Evolutionary conservation across 2,888 invertebrate species (phyloP).

Genomic region (Muscina levida): DNA sequence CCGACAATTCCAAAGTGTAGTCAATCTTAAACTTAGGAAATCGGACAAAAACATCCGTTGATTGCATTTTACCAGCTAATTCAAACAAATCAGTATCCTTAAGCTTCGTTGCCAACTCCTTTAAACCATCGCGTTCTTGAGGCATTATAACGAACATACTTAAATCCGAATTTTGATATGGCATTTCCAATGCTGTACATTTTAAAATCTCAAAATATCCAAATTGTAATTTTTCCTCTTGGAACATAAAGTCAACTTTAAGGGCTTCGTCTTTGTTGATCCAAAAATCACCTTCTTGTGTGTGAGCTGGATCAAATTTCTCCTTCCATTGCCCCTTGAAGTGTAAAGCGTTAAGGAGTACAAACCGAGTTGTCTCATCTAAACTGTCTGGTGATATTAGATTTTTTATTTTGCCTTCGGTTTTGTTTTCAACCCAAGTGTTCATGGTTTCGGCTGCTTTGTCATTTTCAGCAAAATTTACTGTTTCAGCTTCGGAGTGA

Average conservation of each 20-base stretch:
- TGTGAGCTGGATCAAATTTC: slow-evolving; percentile 83
- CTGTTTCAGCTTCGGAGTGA: slow-evolving; percentile 83
- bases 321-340: slow-evolving; percentile 91
- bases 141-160: slow-evolving; percentile 91
- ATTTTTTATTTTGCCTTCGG: slow-evolving; percentile 90
- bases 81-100: slow-evolving; percentile 82
- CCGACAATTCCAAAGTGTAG: slow-evolving; percentile 84
- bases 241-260: slow-evolving; percentile 87
- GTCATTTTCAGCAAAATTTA: slow-evolving; percentile 83
- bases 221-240: slow-evolving; percentile 81
- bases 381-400: slow-evolving; percentile 84
- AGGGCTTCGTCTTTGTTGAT: slow-evolving; percentile 81
- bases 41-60: slow-evolving; percentile 80
- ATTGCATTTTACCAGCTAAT: slow-evolving; percentile 75
- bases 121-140: slow-evolving; percentile 84
- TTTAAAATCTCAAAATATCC: slow-evolving; percentile 80
- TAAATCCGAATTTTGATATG: slow-evolving; percentile 86
- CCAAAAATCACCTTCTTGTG: slow-evolving; percentile 84
- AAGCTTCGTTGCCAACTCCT: slow-evolving; percentile 84
- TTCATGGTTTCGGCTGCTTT: slow-evolving; percentile 85
- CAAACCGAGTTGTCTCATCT: slow-evolving; percentile 83
- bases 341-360: slow-evolving; percentile 91
- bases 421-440: slow-evolving; percentile 89
- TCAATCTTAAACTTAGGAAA: slow-evolving; percentile 93
- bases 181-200: slow-evolving; percentile 86